phyloP scores from a whole-genome alignment of 2,888 invertebrate species.

The Holacanthella duospinosa region DNA sequence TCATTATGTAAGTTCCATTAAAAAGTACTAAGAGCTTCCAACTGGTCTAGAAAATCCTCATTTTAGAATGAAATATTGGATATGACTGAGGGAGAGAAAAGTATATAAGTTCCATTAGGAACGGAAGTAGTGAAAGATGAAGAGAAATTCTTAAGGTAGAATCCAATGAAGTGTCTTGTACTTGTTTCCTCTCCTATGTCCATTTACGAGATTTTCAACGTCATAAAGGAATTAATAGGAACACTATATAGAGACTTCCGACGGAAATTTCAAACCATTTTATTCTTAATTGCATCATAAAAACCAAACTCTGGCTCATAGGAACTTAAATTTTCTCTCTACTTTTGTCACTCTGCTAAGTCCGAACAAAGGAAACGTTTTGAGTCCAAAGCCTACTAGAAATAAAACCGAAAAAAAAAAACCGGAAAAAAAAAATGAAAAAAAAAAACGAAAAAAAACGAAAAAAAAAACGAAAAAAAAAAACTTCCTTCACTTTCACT shows the following conservation, averaged over 20 bases:
- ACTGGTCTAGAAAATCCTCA: too few species aligned
- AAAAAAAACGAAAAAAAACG: neutral
- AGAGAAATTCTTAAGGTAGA: neutral
- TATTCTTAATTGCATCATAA: constrained; percentile 2
- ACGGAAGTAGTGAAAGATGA: constrained; percentile 9
- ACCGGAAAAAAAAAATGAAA: neutral
- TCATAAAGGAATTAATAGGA: constrained; percentile 5
- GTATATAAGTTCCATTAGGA: too few species aligned
- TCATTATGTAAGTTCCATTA: too few species aligned
- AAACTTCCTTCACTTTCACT: neutral
- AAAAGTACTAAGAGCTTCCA: too few species aligned
- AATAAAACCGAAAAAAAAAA: too few species aligned
- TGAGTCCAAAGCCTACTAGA: too few species aligned
- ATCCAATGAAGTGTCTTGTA: too few species aligned
- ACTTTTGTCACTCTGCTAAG: neutral
- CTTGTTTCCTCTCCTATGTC: neutral
- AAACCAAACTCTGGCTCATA: too few species aligned
- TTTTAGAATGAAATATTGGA: too few species aligned
- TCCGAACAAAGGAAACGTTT: neutral
- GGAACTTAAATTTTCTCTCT: neutral
- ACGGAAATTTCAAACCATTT: constrained; percentile 6
- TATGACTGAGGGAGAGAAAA: too few species aligned
- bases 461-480: neutral
- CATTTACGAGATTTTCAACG: neutral
- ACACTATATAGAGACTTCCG: neutral